Base-by-base conservation (phyloP, 1,140 invertebrate species). In the Diachasma alloeum region DNA sequence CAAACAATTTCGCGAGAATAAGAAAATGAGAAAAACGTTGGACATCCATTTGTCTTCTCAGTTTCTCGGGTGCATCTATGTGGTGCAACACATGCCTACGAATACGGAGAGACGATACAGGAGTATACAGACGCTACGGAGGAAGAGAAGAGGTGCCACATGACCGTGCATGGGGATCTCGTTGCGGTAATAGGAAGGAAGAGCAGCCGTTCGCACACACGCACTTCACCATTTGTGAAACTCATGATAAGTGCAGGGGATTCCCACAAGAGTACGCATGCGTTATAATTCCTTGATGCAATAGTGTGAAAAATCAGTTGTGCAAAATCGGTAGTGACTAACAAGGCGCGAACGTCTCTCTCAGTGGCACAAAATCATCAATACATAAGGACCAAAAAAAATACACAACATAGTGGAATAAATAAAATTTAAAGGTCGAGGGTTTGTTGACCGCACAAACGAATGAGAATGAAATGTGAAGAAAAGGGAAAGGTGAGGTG, bases 151-250 rank as follows among this genome's bases (percentile, higher is more conserved):
- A 63, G 59, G 59, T 63, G 59, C 59, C 24, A 63, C 59, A 63
- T 63, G 24, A 63, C 59, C 48, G 48, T 56, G 8, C 15, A 56
- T 63, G 19, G 31, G 31, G 59, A 63, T 63, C 59, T 63, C 24
- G 59, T 2, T 31, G 26, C 17, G 44, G 22, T 56, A 69, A 67
- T 31, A 75, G 74, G 73, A 56, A 75, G 66, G 39, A 69, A 66
- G 74, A 75, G 70, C 42, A 56, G 31, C 4, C 67, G 22, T 15
- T 68, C 36, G 0, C n/a, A 68, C 42, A 31, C 42, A 31, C 42
- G 63, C 63, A 39, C 73, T 26, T 75, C 46, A 48, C 74, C 67
- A 75, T 75, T 75, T 75, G 46, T 26, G 74, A 66, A 69, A 56
- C 48, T 48, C 31, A 68, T 17, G 11, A 37, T 68, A 68, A 10